Conservation (phyloP, 35 echinoderm and acorn worm genomes). For the Ophioderma brevispina region DNA sequence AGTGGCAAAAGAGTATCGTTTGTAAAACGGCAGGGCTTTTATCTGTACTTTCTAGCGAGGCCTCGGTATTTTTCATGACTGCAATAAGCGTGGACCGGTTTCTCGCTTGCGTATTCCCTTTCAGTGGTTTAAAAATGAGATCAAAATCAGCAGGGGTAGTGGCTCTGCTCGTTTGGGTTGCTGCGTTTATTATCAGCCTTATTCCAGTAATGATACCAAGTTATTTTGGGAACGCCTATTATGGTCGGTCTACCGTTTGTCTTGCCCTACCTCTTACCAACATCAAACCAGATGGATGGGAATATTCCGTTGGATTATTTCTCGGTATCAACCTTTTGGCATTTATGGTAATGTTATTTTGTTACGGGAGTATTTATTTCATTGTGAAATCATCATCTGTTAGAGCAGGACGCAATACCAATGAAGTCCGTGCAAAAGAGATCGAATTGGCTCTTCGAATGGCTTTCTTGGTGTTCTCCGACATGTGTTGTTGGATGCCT, state of each 20-base stretch:
- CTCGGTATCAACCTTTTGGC: slow-evolving; percentile 61
- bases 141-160: neutral
- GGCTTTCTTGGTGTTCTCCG: slow-evolving; percentile 53
- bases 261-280: slow-evolving; percentile 46
- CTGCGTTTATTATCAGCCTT: slow-evolving; percentile 16
- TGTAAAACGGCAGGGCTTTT: slow-evolving; percentile 56
- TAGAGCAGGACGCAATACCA: neutral
- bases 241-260: slow-evolving; percentile 76
- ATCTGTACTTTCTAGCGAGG: slow-evolving; percentile 60
- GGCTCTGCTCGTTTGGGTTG: slow-evolving; percentile 8
- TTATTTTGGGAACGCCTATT: slow-evolving; percentile 69
- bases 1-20: slow-evolving; percentile 39
- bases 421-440: slow-evolving; percentile 6
- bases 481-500: slow-evolving; percentile 77
- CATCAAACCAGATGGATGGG: slow-evolving; percentile 40
- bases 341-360: slow-evolving; percentile 43
- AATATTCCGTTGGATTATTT: slow-evolving; percentile 68
- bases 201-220: slow-evolving; percentile 23
- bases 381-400: slow-evolving; percentile 59
- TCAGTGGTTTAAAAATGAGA: slow-evolving; percentile 15
- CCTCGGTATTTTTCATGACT: slow-evolving; percentile 65
- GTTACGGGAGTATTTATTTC: slow-evolving; percentile 65
- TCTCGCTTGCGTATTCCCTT: slow-evolving; percentile 41
- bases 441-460: slow-evolving; percentile 52
- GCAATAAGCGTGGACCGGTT: slow-evolving; percentile 57